Evolutionary conservation across 2,888 invertebrate genomes (phyloP).

Genomic region (Acleris literana): DNA sequence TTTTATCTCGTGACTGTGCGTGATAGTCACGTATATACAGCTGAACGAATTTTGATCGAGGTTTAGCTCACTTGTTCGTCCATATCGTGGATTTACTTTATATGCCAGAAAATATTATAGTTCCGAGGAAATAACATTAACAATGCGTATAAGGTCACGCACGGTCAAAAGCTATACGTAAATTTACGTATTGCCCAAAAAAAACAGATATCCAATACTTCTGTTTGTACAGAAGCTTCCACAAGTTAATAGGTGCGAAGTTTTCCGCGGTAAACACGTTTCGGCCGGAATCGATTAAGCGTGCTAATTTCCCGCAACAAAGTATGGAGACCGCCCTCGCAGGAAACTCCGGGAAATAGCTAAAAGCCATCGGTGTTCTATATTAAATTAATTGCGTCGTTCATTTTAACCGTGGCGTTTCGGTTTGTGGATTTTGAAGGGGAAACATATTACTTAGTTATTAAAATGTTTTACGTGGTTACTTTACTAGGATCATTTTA

Average conservation of each 20-base stretch:
- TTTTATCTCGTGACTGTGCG: too few relatives aligned
- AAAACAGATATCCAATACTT: constrained; percentile 8
- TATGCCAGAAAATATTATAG: too few relatives aligned
- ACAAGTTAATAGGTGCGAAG: neutral
- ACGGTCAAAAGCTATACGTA: neutral
- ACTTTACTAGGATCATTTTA: too few relatives aligned
- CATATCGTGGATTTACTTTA: too few relatives aligned
- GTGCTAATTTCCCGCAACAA: constrained; percentile 11
- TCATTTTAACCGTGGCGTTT: neutral
- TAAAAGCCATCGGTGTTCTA: neutral
- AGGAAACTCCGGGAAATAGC: constrained; percentile 6
- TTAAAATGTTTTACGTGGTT: too few relatives aligned
- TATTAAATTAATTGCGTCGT: constrained; percentile 6
- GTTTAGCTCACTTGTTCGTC: too few relatives aligned
- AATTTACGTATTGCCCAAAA: neutral
- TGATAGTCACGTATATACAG: too few relatives aligned
- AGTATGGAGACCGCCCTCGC: neutral
- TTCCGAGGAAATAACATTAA: too few relatives aligned
- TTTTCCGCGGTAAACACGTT: constrained; percentile 16
- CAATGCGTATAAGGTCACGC: too few relatives aligned
- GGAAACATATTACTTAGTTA: too few relatives aligned
- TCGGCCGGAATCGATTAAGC: constrained; percentile 15
- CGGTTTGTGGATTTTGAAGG: too few relatives aligned
- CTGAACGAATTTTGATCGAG: too few relatives aligned
- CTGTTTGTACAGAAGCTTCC: constrained; percentile 1